phyloP scores from a whole-genome alignment of 2,797 vertebrate species.

The Siniperca obscura region DNA sequence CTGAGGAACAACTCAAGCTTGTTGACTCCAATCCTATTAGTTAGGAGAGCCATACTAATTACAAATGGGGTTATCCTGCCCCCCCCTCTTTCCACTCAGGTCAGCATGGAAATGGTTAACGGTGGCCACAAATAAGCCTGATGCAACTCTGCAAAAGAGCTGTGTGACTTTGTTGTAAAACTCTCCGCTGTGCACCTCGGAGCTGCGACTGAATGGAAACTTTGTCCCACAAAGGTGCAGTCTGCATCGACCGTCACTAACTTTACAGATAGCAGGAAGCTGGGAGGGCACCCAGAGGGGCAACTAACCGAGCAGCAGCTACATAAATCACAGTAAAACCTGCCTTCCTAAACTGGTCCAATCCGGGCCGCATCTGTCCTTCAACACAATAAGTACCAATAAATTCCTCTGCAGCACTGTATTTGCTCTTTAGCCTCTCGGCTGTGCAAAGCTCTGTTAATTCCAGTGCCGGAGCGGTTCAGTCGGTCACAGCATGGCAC shows the following conservation, averaged over 20 bases:
- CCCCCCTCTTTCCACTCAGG: slow-evolving; percentile 34
- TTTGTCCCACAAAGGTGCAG: slow-evolving; percentile 68
- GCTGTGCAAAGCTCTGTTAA: slow-evolving; percentile 77
- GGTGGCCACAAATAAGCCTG: slow-evolving; percentile 41
- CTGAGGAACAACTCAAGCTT: slow-evolving; percentile 75
- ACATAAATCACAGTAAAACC: slow-evolving; percentile 64
- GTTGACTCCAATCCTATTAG: slow-evolving; percentile 85
- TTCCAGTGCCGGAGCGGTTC: slow-evolving; percentile 74
- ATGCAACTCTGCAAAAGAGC: slow-evolving; percentile 40
- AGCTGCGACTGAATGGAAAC: slow-evolving; percentile 69
- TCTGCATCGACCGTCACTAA: slow-evolving; percentile 50
- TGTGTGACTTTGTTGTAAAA: slow-evolving; percentile 59
- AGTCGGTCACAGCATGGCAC: slow-evolving; percentile 80
- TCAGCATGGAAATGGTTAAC: slow-evolving; percentile 68
- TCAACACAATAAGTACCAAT: slow-evolving; percentile 73
- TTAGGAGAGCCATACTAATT: slow-evolving; percentile 77
- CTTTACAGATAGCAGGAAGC: slow-evolving; percentile 69
- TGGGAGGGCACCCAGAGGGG: slow-evolving; percentile 54
- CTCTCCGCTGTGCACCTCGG: slow-evolving; percentile 44
- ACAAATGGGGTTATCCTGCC: slow-evolving; percentile 68
- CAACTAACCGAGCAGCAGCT: slow-evolving; percentile 36
- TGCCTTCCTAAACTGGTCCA: slow-evolving; percentile 47
- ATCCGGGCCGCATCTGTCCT: slow-evolving; percentile 69
- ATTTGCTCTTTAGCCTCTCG: slow-evolving; percentile 71
- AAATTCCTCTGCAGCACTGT: slow-evolving; percentile 75